phyloP scores from a whole-genome alignment of 2,888 invertebrate genomes.

The Pogonocherus hispidulus region DNA sequence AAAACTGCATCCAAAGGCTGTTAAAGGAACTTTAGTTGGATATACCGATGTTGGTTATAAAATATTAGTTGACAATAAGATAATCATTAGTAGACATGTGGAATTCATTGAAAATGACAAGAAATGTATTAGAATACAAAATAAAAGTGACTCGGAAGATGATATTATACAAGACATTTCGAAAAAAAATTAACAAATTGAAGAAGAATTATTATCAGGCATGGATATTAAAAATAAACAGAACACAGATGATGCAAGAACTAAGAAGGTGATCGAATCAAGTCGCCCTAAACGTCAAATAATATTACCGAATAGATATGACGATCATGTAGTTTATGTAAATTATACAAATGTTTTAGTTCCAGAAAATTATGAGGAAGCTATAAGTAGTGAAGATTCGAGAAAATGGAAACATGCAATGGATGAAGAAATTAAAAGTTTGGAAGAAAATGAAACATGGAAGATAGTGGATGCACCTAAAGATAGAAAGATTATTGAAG shows the following conservation, averaged over 20 bases:
- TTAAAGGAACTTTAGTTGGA: background rate
- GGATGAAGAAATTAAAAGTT: background rate
- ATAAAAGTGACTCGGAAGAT: background rate
- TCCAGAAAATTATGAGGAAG: background rate
- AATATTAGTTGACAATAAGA: background rate
- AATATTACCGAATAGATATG: background rate
- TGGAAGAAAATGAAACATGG: constrained; percentile 4
- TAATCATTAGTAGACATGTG: background rate
- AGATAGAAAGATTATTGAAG: background rate
- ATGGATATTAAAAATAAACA: too few relatives aligned
- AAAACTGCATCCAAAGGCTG: background rate
- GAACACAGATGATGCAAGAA: background rate
- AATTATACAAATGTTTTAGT: background rate
- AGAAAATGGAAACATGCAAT: constrained; percentile 8
- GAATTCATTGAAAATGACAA: constrained; percentile 3
- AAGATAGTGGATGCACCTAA: background rate
- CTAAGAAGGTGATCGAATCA: background rate
- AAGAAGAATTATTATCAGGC: too few relatives aligned
- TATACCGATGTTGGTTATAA: background rate
- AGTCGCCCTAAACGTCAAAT: background rate
- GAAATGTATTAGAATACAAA: background rate
- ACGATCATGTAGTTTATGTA: background rate
- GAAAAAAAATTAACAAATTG: background rate
- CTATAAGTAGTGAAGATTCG: background rate
- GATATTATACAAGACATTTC: background rate